Evolutionary conservation across 2,888 invertebrate genomes (phyloP).

Genomic region (Ochlodes sylvanus): DNA sequence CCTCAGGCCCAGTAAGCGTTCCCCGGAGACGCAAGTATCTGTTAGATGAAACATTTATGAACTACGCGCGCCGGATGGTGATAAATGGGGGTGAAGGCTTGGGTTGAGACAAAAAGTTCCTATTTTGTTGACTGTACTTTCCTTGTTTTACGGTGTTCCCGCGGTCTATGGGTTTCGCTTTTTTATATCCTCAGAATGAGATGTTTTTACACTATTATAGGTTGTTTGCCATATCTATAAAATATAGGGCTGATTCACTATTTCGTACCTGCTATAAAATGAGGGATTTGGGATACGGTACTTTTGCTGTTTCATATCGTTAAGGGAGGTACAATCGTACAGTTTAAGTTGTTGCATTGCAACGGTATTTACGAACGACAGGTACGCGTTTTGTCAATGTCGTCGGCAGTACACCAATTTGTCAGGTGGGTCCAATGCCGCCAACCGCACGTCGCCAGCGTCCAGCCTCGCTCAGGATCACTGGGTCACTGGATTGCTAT

Average conservation of each 20-base stretch:
- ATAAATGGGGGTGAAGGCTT: conserved; percentile 40
- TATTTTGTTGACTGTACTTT: conserved; percentile 35
- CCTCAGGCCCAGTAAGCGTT: conserved; percentile 35
- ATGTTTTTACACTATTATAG: not conserved
- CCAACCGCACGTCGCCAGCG: not conserved
- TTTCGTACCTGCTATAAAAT: no score
- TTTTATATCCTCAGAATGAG: conserved; percentile 7
- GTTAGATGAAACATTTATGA: conserved; percentile 44
- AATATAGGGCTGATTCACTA: not conserved
- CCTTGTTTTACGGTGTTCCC: conserved; percentile 37
- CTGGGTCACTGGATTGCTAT: not conserved
- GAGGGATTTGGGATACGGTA: no score
- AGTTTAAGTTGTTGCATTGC: not conserved
- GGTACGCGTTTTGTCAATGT: not conserved
- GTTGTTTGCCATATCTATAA: not conserved
- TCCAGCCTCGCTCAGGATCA: not conserved
- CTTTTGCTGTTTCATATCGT: no score
- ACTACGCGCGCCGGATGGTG: conserved; percentile 37
- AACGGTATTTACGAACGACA: not conserved
- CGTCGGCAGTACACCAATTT: not conserved
- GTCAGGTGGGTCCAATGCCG: not conserved
- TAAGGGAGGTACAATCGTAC: no score
- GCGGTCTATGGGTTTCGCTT: conserved; percentile 1
- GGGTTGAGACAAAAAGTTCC: conserved; percentile 32
- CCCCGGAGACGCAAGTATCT: conserved; percentile 38